Evolutionary conservation across 2,888 invertebrate genomes (phyloP).

Genomic region (Calameuta filiformis): DNA sequence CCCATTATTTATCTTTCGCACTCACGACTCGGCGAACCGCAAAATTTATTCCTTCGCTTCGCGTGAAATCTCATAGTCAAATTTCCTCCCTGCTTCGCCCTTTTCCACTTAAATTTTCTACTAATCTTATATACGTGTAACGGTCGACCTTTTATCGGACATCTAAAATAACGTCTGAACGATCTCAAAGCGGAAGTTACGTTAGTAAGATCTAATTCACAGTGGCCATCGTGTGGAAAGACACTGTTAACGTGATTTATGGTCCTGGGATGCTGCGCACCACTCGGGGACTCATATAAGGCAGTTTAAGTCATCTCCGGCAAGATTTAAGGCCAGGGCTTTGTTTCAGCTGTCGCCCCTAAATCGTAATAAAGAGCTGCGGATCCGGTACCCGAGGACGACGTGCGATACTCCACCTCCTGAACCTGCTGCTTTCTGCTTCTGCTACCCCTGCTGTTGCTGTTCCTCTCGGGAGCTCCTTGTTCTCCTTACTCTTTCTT

Average conservation of each 20-base stretch:
- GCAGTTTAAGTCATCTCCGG: slow-evolving; percentile 29
- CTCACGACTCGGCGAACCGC: background rate
- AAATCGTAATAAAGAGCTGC: slow-evolving; percentile 28
- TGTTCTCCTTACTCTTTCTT: background rate
- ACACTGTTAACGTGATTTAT: slow-evolving; percentile 6
- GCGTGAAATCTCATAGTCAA: background rate
- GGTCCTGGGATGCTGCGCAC: slow-evolving; percentile 1
- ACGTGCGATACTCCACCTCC: slow-evolving; percentile 1
- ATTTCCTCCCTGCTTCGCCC: background rate
- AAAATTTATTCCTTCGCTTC: background rate
- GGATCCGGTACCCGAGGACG: slow-evolving; percentile 9
- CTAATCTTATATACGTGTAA: background rate
- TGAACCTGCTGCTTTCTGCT: background rate
- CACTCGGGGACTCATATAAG: slow-evolving; percentile 12
- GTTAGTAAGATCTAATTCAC: background rate
- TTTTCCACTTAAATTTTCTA: background rate
- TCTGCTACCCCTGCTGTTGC: background rate
- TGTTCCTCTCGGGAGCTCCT: slow-evolving; percentile 1
- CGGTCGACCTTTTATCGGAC: background rate
- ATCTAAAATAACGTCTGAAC: background rate
- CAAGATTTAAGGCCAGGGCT: slow-evolving; percentile 31
- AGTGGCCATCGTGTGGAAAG: background rate
- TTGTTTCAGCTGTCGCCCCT: slow-evolving; percentile 37
- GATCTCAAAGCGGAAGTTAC: background rate
- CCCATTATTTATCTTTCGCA: background rate